phyloP scores from a whole-genome alignment of 2,797 vertebrate genomes.

The Pseudochromis fuscus region DNA sequence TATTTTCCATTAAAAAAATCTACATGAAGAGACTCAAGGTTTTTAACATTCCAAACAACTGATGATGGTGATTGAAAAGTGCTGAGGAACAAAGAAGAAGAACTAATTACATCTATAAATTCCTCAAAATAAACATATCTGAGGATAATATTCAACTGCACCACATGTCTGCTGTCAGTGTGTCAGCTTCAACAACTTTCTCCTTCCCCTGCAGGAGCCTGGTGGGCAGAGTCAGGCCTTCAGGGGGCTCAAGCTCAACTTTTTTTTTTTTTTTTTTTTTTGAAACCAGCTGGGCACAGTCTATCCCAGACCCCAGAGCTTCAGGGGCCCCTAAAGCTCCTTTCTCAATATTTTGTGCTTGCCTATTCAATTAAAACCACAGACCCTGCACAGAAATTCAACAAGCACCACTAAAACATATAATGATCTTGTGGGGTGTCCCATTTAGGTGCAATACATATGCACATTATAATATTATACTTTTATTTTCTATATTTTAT shows the following conservation, averaged over 20 bases:
- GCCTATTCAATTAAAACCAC: neutral
- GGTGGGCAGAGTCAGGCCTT: constrained; percentile 2
- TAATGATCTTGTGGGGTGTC: neutral
- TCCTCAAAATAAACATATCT: neutral
- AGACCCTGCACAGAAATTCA: neutral
- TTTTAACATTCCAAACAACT: no score
- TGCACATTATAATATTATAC: no score
- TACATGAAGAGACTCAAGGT: no score
- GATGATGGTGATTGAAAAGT: no score
- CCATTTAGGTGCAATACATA: no score
- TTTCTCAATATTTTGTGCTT: neutral
- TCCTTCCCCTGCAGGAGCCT: neutral
- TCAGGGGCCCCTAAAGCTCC: neutral
- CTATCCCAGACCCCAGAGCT: neutral
- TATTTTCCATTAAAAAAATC: no score
- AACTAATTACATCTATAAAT: neutral
- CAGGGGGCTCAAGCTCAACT: constrained; percentile 22
- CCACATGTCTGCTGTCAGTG: neutral
- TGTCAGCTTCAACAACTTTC: neutral
- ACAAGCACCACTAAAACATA: neutral
- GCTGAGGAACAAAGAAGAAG: neutral
- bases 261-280: neutral
- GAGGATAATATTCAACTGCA: neutral
- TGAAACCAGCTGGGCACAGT: constrained; percentile 8
- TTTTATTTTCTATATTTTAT: no score